Evolutionary conservation across 2,113 vertebrate genomes (phyloP).

Genomic region (Laticauda laticaudata): DNA sequence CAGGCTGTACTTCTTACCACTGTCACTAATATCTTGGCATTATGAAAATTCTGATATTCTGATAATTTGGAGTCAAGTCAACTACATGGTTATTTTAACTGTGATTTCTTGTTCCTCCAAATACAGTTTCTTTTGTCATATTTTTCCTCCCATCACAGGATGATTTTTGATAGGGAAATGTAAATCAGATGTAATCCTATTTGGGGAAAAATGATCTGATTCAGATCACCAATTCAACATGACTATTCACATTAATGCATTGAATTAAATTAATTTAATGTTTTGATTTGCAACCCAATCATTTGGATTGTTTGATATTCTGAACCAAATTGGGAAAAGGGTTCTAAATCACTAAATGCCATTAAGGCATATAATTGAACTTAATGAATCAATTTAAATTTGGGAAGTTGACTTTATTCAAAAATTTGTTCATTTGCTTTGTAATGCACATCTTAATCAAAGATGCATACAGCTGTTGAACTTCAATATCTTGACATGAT

Average conservation of each 20-base stretch:
- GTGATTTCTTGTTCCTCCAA: not conserved
- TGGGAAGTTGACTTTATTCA: not conserved
- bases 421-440: not conserved
- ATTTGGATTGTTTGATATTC: not conserved
- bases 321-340: not conserved
- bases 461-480: not conserved
- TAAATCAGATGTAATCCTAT: not conserved
- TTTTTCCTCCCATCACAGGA: not conserved
- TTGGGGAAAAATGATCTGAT: not conserved
- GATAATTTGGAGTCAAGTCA: not conserved
- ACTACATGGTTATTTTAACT: not conserved
- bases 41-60: slow-evolving; percentile 2
- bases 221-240: not conserved
- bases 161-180: not conserved
- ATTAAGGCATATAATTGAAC: not conserved
- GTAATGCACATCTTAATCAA: not conserved
- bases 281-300: not conserved
- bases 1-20: not conserved
- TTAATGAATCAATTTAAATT: not conserved
- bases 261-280: not conserved
- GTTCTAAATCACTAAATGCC: not conserved
- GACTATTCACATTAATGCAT: not conserved
- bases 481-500: not conserved
- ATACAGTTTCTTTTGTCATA: not conserved
- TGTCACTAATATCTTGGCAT: not conserved